Evolutionary conservation across 2,113 vertebrate genomes (phyloP).

Genomic region (Leptosomus discolor): DNA sequence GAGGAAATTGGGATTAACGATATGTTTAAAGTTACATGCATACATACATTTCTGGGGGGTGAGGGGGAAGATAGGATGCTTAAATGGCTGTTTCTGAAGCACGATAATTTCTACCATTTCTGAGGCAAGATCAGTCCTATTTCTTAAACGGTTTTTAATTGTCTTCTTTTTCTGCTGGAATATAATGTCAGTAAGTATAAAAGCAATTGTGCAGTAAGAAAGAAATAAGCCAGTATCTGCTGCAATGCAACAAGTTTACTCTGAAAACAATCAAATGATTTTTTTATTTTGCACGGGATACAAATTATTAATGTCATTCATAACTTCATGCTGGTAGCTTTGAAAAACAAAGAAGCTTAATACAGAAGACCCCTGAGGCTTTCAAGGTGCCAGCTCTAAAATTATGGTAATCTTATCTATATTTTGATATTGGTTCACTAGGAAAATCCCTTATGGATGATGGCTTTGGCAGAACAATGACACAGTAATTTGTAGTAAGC

Average conservation of each 20-base stretch:
- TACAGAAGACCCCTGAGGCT: slow-evolving; percentile 44
- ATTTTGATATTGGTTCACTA: slow-evolving; percentile 45
- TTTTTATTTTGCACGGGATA: neutral
- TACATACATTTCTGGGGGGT: neutral
- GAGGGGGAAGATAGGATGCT: accelerated
- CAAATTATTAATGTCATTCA: slow-evolving; percentile 26
- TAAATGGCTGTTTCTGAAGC: neutral
- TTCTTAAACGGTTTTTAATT: neutral
- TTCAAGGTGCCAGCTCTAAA: slow-evolving; percentile 43
- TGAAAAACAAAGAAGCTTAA: slow-evolving; percentile 57
- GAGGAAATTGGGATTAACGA: neutral
- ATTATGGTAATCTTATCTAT: slow-evolving; percentile 60
- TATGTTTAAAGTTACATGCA: neutral
- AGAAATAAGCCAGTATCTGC: neutral
- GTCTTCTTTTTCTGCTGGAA: neutral
- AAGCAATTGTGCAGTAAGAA: neutral
- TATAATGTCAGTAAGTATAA: neutral
- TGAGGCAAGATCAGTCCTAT: neutral
- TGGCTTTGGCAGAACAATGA: slow-evolving; percentile 54
- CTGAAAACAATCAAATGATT: neutral
- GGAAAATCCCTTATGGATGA: slow-evolving; percentile 54
- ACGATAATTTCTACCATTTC: neutral
- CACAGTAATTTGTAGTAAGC: slow-evolving; percentile 62
- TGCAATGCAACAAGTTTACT: neutral
- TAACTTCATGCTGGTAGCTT: neutral